Conservation (phyloP, 2,113 vertebrate species). For the Anhinga rufa region DNA sequence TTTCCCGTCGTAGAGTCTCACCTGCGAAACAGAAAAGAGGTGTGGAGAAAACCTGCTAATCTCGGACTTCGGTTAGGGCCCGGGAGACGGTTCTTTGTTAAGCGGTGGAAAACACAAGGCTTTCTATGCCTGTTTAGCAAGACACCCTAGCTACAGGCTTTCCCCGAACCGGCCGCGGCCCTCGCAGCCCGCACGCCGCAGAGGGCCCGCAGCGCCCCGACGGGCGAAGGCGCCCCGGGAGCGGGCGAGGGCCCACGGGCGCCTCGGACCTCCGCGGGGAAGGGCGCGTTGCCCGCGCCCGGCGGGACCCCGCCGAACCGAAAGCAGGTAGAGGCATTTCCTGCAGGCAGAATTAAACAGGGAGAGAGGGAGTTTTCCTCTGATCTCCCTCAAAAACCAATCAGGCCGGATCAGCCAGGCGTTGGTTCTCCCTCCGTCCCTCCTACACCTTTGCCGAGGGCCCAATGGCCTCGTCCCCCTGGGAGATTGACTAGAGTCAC, state of each 20-base stretch:
- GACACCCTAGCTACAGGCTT: not conserved
- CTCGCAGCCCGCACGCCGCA: too few species aligned
- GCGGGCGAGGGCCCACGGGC: too few species aligned
- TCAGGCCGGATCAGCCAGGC: conserved; percentile 43
- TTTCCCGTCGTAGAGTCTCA: not conserved
- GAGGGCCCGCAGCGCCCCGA: too few species aligned
- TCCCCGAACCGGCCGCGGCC: too few species aligned
- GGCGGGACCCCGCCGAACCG: not conserved
- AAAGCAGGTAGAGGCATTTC: conserved; percentile 53
- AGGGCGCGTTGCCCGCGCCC: not conserved
- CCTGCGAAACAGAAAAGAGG: not conserved
- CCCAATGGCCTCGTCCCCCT: conserved; percentile 67
- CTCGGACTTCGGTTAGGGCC: not conserved
- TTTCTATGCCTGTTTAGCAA: not conserved
- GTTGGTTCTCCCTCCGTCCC: conserved; percentile 59
- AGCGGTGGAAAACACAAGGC: not conserved
- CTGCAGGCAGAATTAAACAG: not conserved
- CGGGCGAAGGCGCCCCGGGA: too few species aligned
- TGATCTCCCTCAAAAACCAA: conserved; percentile 55
- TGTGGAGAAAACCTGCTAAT: not conserved
- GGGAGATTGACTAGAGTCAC: conserved; percentile 69
- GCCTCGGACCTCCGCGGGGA: too few species aligned
- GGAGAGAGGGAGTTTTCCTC: conserved; percentile 26
- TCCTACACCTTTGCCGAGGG: conserved; percentile 83
- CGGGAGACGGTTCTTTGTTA: not conserved